These are phyloP conservation scores for Oxytorus armatus DNA, from an alignment of 2,888 invertebrate genomes.

Conservation along the genomic window DNA sequence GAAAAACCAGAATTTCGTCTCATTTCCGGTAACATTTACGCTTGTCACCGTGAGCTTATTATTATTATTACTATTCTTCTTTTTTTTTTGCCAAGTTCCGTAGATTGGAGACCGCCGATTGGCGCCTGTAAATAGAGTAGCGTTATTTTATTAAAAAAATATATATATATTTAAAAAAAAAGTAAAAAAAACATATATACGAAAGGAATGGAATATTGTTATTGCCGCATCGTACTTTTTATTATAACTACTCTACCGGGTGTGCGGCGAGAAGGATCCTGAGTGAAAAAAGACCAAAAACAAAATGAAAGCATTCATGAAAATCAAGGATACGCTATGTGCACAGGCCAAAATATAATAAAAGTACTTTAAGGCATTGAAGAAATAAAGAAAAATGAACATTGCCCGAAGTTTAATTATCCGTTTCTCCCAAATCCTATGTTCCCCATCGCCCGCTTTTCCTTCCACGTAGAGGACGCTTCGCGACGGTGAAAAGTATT, in stretches of 20 bases:
- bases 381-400: conserved; percentile 31
- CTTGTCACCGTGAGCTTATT: conserved; percentile 60
- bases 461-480: too few species aligned
- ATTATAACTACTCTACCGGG: too few species aligned
- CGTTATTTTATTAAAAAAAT: conserved; percentile 75
- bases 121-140: conserved; percentile 74
- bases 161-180: conserved; percentile 24
- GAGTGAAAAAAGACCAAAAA: too few species aligned
- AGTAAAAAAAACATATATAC: neutral
- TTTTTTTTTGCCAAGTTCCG: conserved; percentile 47
- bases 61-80: conserved; percentile 22
- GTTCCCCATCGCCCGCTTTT: too few species aligned
- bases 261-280: too few species aligned
- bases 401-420: too few species aligned
- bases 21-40: too few species aligned
- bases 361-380: conserved; percentile 73
- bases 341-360: conserved; percentile 75
- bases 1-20: conserved; percentile 57
- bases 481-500: too few species aligned
- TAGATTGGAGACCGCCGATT: conserved; percentile 49
- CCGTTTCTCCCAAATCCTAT: too few species aligned
- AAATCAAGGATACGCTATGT: too few species aligned
- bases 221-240: conserved; percentile 74
- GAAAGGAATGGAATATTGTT: conserved; percentile 72
- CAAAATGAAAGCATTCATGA: too few species aligned